Base-by-base conservation (phyloP, 2,113 vertebrate genomes). In the Chamaea fasciata region DNA sequence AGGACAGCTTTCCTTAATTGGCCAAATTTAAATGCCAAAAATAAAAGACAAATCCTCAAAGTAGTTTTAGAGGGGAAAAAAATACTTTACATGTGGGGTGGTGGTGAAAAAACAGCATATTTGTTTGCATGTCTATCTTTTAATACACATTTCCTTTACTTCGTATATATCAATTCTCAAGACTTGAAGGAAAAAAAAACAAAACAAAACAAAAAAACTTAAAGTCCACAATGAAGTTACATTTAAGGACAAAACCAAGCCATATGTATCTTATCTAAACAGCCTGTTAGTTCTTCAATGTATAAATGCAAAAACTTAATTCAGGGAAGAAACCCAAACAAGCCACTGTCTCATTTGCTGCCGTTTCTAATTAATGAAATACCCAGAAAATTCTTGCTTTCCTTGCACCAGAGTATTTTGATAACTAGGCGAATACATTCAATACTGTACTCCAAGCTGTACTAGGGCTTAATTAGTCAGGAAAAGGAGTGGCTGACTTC, bases 401-500 rank as follows among this genome's bases (percentile, higher is more conserved):
- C 2, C 7, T 57, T 13, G 8, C 53, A 71, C 24, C 31, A 31
- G n/a, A 49, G 30, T 64, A 90, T 81, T 95, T 88, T 95, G 63
- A 93, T 90, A 95, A 86, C 56, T 53, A 75, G 52, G 46, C 57
- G 78, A 84, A 95, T 92, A 85, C 14, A 68, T 41, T 90, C 74
- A 63, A 44, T 63, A 75, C 33, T 63, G 42, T 56, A 83, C 49
- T 77, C 71, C 59, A 83, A 92, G 85, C 87, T 75, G 64, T 60
- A 84, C 37, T 92, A 84, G 69, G 44, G 23, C 28, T 96, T 81
- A 90, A 95, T 73, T 81, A 90, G 79, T 28, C 85, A 92, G 77
- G 92, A 96, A 96, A 95, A 90, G 94, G 96, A 93, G 70, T 52
- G 63, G 21, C 49, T 76, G 81, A 67, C 57, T 73, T 82, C 56